Evolutionary conservation across 2,888 invertebrate genomes (phyloP).

Genomic region (Pseudeuparius sepicola): DNA sequence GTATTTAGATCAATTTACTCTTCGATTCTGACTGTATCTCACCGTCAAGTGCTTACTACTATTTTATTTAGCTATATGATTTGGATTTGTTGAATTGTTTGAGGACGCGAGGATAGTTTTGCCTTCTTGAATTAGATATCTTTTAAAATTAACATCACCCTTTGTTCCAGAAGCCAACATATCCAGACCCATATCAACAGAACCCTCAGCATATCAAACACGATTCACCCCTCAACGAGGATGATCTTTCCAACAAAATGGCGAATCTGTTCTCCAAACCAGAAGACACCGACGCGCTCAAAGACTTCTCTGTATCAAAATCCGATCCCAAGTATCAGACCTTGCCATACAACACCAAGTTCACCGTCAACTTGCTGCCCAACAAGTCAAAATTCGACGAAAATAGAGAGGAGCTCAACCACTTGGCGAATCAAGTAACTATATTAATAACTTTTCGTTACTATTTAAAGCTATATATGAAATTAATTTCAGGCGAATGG

Average conservation of each 20-base stretch:
- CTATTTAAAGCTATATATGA: too few relatives aligned
- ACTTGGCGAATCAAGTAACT: too few relatives aligned
- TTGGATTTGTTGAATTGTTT: too few relatives aligned
- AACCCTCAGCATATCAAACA: constrained; percentile 35
- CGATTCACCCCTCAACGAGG: constrained; percentile 24
- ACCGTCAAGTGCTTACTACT: too few relatives aligned
- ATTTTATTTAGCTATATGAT: too few relatives aligned
- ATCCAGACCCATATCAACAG: constrained; percentile 36
- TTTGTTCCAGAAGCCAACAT: constrained; percentile 34
- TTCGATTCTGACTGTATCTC: too few relatives aligned
- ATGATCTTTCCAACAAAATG: constrained; percentile 27
- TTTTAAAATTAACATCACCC: too few relatives aligned
- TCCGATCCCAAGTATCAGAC: constrained; percentile 88
- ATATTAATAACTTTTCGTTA: too few relatives aligned
- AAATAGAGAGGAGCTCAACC: constrained; percentile 21
- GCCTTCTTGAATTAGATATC: too few relatives aligned
- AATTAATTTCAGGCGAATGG: constrained; percentile 33
- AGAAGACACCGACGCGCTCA: constrained; percentile 42
- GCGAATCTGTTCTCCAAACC: constrained; percentile 25
- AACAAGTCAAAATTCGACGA: constrained; percentile 27
- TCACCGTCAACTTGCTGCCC: constrained; percentile 51
- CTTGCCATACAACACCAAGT: constrained; percentile 81
- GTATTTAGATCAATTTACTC: too few relatives aligned
- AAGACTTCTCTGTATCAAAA: constrained; percentile 69
- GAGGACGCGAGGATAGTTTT: too few relatives aligned